Percentiles rank a stretch among this genome's conserved stretches.
phyloP scores from a whole-genome alignment of 2,113 vertebrate genomes.

The Pristiophorus japonicus region DNA sequence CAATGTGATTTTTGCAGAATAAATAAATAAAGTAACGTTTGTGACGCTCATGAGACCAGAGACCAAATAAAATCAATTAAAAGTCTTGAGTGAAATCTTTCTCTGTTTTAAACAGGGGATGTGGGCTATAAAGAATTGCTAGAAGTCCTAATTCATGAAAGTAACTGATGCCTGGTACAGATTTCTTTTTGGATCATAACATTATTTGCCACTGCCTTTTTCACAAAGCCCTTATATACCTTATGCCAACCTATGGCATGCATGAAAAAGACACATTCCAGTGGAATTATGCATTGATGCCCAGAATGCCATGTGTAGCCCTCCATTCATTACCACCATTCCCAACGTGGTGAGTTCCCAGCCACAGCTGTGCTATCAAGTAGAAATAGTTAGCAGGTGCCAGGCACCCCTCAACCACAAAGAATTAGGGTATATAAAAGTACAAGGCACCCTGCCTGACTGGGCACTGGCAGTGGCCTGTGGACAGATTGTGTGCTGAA shows the following conservation, averaged over 20 bases:
- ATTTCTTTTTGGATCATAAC: neutral
- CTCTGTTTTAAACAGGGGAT: neutral
- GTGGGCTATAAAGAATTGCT: neutral
- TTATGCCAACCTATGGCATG: neutral
- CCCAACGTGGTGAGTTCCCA: neutral
- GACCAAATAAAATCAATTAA: slow-evolving; percentile 25
- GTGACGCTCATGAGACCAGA: neutral
- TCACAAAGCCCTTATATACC: neutral
- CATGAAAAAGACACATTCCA: neutral
- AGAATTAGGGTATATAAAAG: neutral
- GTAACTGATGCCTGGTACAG: neutral
- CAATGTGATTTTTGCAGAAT: slow-evolving; percentile 2
- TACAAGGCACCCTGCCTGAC: neutral
- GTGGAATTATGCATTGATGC: neutral
- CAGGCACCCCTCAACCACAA: neutral
- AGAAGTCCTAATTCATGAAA: neutral
- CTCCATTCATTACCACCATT: neutral
- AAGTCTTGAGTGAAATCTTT: slow-evolving; percentile 16
- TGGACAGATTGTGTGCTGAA: neutral
- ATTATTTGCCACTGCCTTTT: too few relatives aligned
- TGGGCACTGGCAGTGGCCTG: neutral
- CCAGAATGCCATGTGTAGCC: too few relatives aligned
- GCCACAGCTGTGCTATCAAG: neutral
- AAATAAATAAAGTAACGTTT: slow-evolving; percentile 20
- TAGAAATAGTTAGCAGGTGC: neutral